A percentile compares a stretch with the other conserved stretches of the same genome.
These are phyloP conservation scores for Axea sp. DNA, from an alignment of 2,888 invertebrate genomes.

Conservation along the genomic window DNA sequence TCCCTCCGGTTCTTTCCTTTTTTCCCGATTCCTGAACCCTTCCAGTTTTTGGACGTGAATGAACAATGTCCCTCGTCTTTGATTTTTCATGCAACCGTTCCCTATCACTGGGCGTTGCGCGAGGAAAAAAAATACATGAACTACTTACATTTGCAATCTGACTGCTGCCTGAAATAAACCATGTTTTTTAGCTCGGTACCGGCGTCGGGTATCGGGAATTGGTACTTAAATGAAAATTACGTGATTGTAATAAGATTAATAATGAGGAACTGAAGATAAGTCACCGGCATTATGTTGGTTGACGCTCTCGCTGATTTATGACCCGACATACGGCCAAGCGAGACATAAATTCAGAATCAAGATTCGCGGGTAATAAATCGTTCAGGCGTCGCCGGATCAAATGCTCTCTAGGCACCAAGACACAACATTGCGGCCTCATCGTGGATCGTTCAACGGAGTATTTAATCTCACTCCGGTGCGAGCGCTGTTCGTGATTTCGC, in stretches of 20 bases:
- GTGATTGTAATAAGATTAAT: constrained; percentile 46
- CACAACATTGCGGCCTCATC: constrained; percentile 47
- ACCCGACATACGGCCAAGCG: constrained; percentile 33
- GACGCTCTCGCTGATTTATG: constrained; percentile 54
- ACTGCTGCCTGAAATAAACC: too few species aligned
- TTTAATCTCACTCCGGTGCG: constrained; percentile 52
- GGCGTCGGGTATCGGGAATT: too few species aligned
- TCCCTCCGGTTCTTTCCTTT: too few species aligned
- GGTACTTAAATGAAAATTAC: constrained; percentile 22
- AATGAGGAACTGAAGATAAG: constrained; percentile 44
- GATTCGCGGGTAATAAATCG: constrained; percentile 56
- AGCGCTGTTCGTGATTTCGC: too few species aligned
- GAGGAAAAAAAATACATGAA: too few species aligned
- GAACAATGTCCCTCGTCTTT: too few species aligned
- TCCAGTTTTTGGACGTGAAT: too few species aligned
- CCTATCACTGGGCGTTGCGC: too few species aligned
- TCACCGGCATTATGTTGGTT: constrained; percentile 32
- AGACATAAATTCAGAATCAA: constrained; percentile 59
- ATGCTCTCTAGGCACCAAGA: constrained; percentile 46
- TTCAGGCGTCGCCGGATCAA: constrained; percentile 55
- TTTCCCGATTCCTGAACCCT: too few species aligned
- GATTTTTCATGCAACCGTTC: too few species aligned
- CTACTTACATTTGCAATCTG: too few species aligned
- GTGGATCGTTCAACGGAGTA: constrained; percentile 34
- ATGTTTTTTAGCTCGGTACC: not conserved